Percentiles rank a stretch among this genome's conserved stretches.
phyloP scores from a whole-genome alignment of 2,113 vertebrate genomes.

The Oriolus oriolus region DNA sequence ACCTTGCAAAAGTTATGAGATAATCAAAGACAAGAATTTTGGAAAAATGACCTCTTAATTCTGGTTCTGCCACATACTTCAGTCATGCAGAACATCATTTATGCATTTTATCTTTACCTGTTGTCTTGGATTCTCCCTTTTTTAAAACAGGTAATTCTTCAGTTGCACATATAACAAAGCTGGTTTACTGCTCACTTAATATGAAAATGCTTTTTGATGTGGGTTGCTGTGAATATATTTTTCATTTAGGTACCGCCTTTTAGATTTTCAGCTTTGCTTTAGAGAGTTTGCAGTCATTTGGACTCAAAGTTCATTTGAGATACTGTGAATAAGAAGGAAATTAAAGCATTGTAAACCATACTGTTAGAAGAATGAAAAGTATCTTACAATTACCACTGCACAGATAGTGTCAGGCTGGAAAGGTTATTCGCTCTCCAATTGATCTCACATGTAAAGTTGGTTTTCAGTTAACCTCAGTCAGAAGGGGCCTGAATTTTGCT shows the following conservation, averaged over 20 bases:
- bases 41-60: not conserved
- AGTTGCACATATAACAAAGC: not conserved
- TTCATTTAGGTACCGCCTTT: not conserved
- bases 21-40: not conserved
- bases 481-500: not conserved
- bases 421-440: not conserved
- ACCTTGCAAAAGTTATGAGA: not conserved
- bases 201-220: not conserved
- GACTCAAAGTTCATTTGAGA: not conserved
- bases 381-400: not conserved
- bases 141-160: not conserved
- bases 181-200: not conserved
- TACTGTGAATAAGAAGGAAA: not conserved
- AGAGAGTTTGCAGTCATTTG: not conserved
- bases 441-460: not conserved
- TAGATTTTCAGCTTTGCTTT: not conserved
- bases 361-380: not conserved
- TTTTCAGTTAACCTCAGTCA: not conserved
- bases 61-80: not conserved
- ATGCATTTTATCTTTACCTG: not conserved
- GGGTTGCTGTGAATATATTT: not conserved
- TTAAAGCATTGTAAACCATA: not conserved
- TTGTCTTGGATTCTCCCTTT: not conserved
- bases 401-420: not conserved
- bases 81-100: accelerated